phyloP scores from a whole-genome alignment of 2,888 invertebrate genomes.

The Calameuta filiformis region DNA sequence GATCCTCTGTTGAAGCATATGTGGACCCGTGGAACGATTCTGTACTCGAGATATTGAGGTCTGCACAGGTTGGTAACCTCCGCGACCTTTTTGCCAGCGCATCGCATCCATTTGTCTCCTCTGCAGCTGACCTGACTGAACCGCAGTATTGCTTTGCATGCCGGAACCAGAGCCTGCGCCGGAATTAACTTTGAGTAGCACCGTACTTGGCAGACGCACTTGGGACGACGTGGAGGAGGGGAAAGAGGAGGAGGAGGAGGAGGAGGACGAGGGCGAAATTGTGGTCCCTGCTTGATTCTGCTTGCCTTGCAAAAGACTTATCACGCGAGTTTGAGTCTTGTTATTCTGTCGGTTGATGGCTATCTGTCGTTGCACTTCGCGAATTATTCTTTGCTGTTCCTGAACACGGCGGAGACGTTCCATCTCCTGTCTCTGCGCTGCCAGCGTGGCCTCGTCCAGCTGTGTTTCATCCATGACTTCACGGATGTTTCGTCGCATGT shows the following conservation, averaged over 20 bases:
- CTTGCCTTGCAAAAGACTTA: slow-evolving; percentile 79
- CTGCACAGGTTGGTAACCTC: slow-evolving; percentile 48
- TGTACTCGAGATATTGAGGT: slow-evolving; percentile 59
- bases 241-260: slow-evolving; percentile 15
- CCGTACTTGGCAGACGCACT: slow-evolving; percentile 59
- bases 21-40: slow-evolving; percentile 45
- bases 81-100: slow-evolving; percentile 60
- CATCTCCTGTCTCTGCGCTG: slow-evolving; percentile 93
- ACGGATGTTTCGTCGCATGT: slow-evolving; percentile 86
- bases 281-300: slow-evolving; percentile 56
- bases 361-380: slow-evolving; percentile 85
- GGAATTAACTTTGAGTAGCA: slow-evolving; percentile 61
- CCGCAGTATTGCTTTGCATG: slow-evolving; percentile 24
- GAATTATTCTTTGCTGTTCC: slow-evolving; percentile 84
- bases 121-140: slow-evolving; percentile 43
- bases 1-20: slow-evolving; percentile 56
- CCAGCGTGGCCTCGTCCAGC: slow-evolving; percentile 90
- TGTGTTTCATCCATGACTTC: slow-evolving; percentile 95
- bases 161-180: slow-evolving; percentile 31
- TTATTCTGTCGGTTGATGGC: slow-evolving; percentile 77
- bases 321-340: slow-evolving; percentile 77
- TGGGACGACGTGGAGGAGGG: slow-evolving; percentile 45
- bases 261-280: slow-evolving; percentile 50
- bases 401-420: slow-evolving; percentile 87
- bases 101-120: slow-evolving; percentile 55